These are phyloP conservation scores for Odontocerum albicorne DNA, from an alignment of 2,888 invertebrate species.

Conservation along the genomic window DNA sequence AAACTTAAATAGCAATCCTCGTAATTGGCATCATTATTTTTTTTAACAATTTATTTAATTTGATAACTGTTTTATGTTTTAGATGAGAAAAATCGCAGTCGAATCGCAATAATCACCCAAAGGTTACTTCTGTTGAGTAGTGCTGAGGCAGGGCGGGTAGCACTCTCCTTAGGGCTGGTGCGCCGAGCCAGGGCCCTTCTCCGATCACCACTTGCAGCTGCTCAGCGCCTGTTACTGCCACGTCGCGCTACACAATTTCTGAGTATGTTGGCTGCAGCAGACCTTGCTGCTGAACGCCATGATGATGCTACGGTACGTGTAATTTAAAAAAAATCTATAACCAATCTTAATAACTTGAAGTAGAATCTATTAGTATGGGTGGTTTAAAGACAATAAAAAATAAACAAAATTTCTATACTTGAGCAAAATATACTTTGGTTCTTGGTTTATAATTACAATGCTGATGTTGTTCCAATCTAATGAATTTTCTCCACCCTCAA, in stretches of 20 bases:
- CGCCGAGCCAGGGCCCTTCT: constrained; percentile 27
- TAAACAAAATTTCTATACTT: too few relatives aligned
- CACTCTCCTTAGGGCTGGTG: constrained; percentile 24
- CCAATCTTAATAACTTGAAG: too few relatives aligned
- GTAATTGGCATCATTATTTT: too few relatives aligned
- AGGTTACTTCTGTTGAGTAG: constrained; percentile 27
- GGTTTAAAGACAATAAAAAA: too few relatives aligned
- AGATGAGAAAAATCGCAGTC: constrained; percentile 14
- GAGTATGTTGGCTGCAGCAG: constrained; percentile 40
- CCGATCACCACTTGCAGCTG: constrained; percentile 13
- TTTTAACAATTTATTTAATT: too few relatives aligned
- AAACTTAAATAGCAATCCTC: too few relatives aligned
- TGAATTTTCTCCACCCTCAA: too few relatives aligned
- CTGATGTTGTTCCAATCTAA: too few relatives aligned
- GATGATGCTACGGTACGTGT: constrained; percentile 40
- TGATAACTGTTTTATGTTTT: background rate
- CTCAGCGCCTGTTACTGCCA: constrained; percentile 42
- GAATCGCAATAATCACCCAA: constrained; percentile 8
- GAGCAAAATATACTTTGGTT: too few relatives aligned
- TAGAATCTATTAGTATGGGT: too few relatives aligned
- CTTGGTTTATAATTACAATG: too few relatives aligned
- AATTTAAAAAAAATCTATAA: too few relatives aligned
- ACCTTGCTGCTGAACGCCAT: constrained; percentile 39
- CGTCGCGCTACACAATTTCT: constrained; percentile 40
- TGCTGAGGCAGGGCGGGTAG: constrained; percentile 7